Base-by-base conservation (phyloP, 2,113 vertebrate species). In the Etheostoma cragini region DNA sequence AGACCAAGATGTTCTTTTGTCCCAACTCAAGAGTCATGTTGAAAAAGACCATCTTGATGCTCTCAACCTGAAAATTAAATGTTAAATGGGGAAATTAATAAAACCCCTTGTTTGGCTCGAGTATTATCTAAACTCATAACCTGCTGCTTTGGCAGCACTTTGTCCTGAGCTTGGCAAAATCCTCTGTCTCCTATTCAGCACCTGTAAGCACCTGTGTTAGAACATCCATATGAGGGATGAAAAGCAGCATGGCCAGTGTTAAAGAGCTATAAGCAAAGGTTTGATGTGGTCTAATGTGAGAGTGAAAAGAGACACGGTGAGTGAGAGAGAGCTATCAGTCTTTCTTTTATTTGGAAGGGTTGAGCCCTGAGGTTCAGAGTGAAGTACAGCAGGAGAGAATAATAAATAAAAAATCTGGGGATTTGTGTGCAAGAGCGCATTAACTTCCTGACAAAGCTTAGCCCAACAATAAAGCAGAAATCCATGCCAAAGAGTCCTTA, bases 21-120 rank as follows among this genome's bases (percentile, higher is more conserved):
- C 42, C 30, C 26, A 3, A 54, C 46, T 78, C 69, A 89, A 91
- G 72, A 71, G 45, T 66, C 22, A 26, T 24, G n/a, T 30, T 83
- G 73, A 86, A 88, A 84, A 72, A 64, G 68, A 81, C 73, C 82
- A 82, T 88, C 85, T 90, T 89, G 83, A 88, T 33, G 70, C 87
- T 58, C 69, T 92, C 87, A 92, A 91, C 87, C 86, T 85, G 88
- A 93, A 92, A 93, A 93, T 92, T 69, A 89, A 94, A 92, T 89
- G 87, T 86, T 89, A 87, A 94, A 82, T 42, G 49, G 85, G 78
- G 64, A 88, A 90, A 90, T 91, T 91, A 92, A 89, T 83, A 78
- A 78, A 49, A 67, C 47, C 82, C 76, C 46, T 82, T 90, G 85
- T 93, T 91, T 84, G 82, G 70, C 88, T 81, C 30, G 62, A 78